Conservation (phyloP, 30 jellyfish, hydroid and myxozoan species). For the Chironex yamaguchii region DNA sequence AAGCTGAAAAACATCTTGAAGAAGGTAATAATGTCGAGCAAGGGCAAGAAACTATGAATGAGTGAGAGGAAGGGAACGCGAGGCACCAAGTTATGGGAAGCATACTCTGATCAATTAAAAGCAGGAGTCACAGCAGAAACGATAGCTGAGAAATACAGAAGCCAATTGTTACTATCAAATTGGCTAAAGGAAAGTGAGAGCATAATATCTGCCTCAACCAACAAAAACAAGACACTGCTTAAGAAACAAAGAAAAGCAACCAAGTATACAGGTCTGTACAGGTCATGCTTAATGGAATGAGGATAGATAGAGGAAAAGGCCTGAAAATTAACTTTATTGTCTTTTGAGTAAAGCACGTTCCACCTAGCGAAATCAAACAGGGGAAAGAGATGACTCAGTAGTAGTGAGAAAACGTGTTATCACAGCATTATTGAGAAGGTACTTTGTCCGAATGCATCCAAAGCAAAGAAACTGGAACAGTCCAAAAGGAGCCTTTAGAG, state of each 20-base stretch:
- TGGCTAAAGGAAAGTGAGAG: conserved; percentile 28
- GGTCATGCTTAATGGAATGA: conserved; percentile 25
- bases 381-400: conserved; percentile 40
- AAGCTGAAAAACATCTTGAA: no score
- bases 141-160: conserved; percentile 23
- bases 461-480: conserved; percentile 11
- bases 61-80: conserved; percentile 17
- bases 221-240: conserved; percentile 32
- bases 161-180: conserved; percentile 10
- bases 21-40: no score
- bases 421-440: conserved; percentile 29
- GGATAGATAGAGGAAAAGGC: conserved; percentile 21
- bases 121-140: conserved; percentile 48
- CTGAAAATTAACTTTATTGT: conserved; percentile 14
- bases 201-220: conserved; percentile 20
- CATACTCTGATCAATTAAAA: conserved; percentile 1
- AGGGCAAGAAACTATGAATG: no score
- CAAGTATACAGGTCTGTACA: conserved; percentile 9
- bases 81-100: conserved; percentile 6
- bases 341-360: conserved; percentile 18
- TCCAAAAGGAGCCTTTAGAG: conserved; percentile 40
- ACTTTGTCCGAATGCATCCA: conserved; percentile 40
- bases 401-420: conserved; percentile 56
- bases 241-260: conserved; percentile 13
- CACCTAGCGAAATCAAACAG: conserved; percentile 30